Conservation (phyloP, 2,888 invertebrate genomes). For the Lysandra bellargus region DNA sequence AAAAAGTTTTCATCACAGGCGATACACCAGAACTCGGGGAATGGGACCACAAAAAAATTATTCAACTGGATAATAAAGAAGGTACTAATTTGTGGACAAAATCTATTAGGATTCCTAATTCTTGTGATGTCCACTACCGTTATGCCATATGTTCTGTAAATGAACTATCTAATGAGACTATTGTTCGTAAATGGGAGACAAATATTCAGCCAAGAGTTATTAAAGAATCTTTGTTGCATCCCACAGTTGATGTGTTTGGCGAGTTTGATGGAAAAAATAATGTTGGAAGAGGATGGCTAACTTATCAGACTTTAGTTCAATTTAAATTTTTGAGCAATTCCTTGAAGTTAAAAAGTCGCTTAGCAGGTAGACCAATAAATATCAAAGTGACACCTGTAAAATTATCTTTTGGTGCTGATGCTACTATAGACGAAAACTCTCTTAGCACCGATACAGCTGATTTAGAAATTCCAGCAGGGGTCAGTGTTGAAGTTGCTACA, state of each 20-base stretch:
- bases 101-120: slow-evolving; percentile 83
- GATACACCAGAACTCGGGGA: slow-evolving; percentile 84
- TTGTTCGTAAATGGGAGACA: slow-evolving; percentile 91
- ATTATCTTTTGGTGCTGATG: slow-evolving; percentile 75
- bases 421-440: slow-evolving; percentile 80
- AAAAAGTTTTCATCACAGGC: slow-evolving; percentile 86
- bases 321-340: slow-evolving; percentile 91
- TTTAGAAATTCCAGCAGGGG: slow-evolving; percentile 58
- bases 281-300: slow-evolving; percentile 91
- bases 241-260: slow-evolving; percentile 84
- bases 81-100: slow-evolving; percentile 82
- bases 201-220: slow-evolving; percentile 85
- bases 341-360: slow-evolving; percentile 86
- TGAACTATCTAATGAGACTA: slow-evolving; percentile 78
- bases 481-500: slow-evolving; percentile 83
- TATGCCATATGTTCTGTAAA: slow-evolving; percentile 87
- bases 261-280: slow-evolving; percentile 77
- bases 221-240: slow-evolving; percentile 61
- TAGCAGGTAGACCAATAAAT: slow-evolving; percentile 83
- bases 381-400: slow-evolving; percentile 89
- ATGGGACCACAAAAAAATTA: slow-evolving; percentile 83
- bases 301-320: slow-evolving; percentile 90
- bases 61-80: slow-evolving; percentile 75
- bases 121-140: slow-evolving; percentile 85
- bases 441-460: slow-evolving; percentile 83